A percentile compares a stretch with the other conserved stretches of the same genome.
phyloP scores from a whole-genome alignment of 2,888 invertebrate species.

The Alcis repandata region DNA sequence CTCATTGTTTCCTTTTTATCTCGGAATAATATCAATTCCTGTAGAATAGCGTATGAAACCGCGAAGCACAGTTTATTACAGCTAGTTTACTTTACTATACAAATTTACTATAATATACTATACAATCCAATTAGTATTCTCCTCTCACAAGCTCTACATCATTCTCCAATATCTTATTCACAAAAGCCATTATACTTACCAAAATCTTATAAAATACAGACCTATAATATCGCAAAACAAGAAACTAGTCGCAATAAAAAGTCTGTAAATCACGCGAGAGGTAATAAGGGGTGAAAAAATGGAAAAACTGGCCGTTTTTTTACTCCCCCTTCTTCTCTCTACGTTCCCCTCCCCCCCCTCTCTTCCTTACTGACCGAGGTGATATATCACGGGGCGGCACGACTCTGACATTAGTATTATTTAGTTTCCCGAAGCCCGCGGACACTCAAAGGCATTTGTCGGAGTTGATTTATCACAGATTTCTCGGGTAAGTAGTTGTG shows the following conservation, averaged over 20 bases:
- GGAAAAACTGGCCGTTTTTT: conserved; percentile 24
- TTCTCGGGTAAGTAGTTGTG: conserved; percentile 8
- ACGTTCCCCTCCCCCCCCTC: not conserved
- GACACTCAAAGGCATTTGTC: conserved; percentile 35
- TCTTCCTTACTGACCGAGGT: conserved; percentile 6
- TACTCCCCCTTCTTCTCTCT: not conserved
- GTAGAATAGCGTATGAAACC: too few species aligned
- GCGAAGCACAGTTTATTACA: too few species aligned
- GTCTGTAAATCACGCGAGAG: conserved; percentile 24
- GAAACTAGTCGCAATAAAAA: conserved; percentile 32
- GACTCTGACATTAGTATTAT: conserved; percentile 30
- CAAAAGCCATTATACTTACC: not conserved
- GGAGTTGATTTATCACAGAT: conserved; percentile 26
- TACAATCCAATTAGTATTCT: too few species aligned
- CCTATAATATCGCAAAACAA: conserved; percentile 2
- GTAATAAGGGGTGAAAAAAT: too few species aligned
- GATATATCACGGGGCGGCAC: conserved; percentile 28
- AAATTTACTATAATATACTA: too few species aligned
- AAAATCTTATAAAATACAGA: conserved; percentile 10
- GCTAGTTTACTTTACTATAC: too few species aligned
- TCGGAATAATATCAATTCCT: too few species aligned
- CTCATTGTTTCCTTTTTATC: too few species aligned
- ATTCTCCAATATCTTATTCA: not conserved
- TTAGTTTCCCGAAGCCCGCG: conserved; percentile 28
- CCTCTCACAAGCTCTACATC: not conserved